Conservation (phyloP, 2,113 vertebrate genomes). For the Anguilla japonica region DNA sequence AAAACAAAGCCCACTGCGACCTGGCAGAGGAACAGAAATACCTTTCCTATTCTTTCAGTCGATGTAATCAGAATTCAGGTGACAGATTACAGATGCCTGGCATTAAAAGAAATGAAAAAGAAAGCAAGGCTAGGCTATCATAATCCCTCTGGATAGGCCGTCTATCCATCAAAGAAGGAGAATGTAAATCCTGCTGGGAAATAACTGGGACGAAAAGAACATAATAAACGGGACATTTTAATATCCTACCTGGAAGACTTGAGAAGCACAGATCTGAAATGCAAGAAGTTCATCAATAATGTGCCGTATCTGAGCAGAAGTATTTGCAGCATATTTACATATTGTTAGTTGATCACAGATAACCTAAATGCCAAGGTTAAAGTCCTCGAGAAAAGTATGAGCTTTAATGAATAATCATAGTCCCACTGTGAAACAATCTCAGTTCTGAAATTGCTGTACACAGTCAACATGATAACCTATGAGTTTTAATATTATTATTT, state of each 20-base stretch:
- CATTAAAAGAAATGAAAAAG: conserved; percentile 69
- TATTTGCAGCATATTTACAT: conserved; percentile 37
- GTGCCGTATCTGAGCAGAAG: conserved; percentile 35
- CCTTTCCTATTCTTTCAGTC: conserved; percentile 33
- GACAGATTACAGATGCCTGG: conserved; percentile 56
- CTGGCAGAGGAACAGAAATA: conserved; percentile 18
- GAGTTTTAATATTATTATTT: not conserved
- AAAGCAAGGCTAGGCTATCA: conserved; percentile 56
- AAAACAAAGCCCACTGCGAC: not conserved
- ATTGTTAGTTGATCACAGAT: conserved; percentile 21
- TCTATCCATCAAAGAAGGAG: conserved; percentile 55
- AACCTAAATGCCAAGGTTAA: conserved; percentile 22
- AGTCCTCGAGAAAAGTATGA: not conserved
- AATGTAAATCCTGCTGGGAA: conserved; percentile 59
- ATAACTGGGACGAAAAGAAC: conserved; percentile 53
- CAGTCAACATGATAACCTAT: not conserved
- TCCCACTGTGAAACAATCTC: not conserved
- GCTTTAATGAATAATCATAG: not conserved
- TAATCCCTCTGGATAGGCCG: conserved; percentile 60
- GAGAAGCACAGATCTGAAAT: conserved; percentile 29
- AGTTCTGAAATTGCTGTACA: not conserved
- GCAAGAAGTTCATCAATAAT: conserved; percentile 47
- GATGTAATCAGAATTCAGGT: conserved; percentile 51
- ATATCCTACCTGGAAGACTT: conserved; percentile 43
- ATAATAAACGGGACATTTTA: conserved; percentile 56